Conservation (phyloP, 2,888 invertebrate species). For the Thymelicus acteon region DNA sequence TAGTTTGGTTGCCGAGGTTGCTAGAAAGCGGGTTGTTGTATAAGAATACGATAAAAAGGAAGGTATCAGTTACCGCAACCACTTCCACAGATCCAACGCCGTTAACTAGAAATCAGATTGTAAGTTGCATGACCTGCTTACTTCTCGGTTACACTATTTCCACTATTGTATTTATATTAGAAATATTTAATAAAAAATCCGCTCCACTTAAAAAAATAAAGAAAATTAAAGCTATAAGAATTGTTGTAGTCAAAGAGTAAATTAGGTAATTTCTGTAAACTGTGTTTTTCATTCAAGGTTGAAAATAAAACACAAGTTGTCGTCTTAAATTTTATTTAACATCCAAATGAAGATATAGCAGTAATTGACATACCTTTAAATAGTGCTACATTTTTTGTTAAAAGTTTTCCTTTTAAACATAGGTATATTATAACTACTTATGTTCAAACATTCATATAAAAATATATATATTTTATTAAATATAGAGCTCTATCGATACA, state of each 20-base stretch:
- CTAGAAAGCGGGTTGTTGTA: conserved; percentile 66
- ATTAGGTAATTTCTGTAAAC: no score
- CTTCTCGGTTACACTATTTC: conserved; percentile 58
- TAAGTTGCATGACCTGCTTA: conserved; percentile 63
- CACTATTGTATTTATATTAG: conserved; percentile 54
- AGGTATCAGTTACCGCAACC: conserved; percentile 43
- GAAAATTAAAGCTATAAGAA: conserved; percentile 41
- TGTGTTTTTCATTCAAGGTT: no score
- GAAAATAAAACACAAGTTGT: background rate
- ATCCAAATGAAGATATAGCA: conserved; percentile 8
- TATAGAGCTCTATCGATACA: background rate
- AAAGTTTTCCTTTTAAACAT: no score
- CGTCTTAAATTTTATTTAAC: conserved; percentile 25
- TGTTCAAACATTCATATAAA: conserved; percentile 25
- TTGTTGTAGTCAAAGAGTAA: conserved; percentile 27
- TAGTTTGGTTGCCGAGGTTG: conserved; percentile 63
- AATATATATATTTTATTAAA: conserved; percentile 24
- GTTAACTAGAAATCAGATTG: conserved; percentile 57
- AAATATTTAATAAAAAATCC: conserved; percentile 52
- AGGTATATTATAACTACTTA: background rate
- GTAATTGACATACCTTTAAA: conserved; percentile 20
- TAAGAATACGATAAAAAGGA: conserved; percentile 51
- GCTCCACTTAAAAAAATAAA: conserved; percentile 37
- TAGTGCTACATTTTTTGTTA: background rate
- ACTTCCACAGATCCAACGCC: conserved; percentile 59